Evolutionary conservation across 2,888 invertebrate species (phyloP).

Genomic region (Drosophila parthenogenetica): DNA sequence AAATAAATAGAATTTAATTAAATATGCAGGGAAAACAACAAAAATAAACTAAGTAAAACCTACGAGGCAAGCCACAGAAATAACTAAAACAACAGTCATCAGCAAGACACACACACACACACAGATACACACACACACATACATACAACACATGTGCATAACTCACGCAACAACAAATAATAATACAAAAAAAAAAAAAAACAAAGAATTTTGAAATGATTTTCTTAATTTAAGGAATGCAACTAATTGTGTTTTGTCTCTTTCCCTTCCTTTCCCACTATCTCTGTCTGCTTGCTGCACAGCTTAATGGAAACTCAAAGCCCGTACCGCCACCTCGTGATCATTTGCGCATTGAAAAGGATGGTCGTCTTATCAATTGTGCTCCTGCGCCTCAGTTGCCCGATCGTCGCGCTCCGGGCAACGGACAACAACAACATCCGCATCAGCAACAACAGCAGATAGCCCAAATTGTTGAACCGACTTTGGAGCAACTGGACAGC

Average conservation of each 20-base stretch:
- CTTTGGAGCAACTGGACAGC: conserved; percentile 95
- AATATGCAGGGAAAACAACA: conserved; percentile 16
- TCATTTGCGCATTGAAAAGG: conserved; percentile 88
- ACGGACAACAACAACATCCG: conserved; percentile 53
- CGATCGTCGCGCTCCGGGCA: conserved; percentile 86
- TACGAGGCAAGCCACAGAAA: conserved; percentile 15
- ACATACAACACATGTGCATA: conserved; percentile 16
- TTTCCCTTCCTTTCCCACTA: conserved; percentile 2
- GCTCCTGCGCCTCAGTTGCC: conserved; percentile 89
- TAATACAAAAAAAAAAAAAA: too few relatives aligned
- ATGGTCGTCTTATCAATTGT: conserved; percentile 87
- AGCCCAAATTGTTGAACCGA: conserved; percentile 87
- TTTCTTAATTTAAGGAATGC: background rate
- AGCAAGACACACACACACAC: conserved; percentile 19
- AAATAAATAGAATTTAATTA: conserved; percentile 37
- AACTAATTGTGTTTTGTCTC: conserved; percentile 3
- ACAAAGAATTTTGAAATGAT: background rate
- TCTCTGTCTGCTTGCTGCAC: background rate
- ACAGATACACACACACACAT: conserved; percentile 20
- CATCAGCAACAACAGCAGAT: conserved; percentile 84
- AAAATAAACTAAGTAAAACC: conserved; percentile 5
- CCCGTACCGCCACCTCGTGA: conserved; percentile 87
- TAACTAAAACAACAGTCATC: conserved; percentile 21
- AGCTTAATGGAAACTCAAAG: conserved; percentile 85
- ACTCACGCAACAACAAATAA: conserved; percentile 9